Base-by-base conservation (phyloP, 1,140 invertebrate genomes). In the Berghia stephanieae region DNA sequence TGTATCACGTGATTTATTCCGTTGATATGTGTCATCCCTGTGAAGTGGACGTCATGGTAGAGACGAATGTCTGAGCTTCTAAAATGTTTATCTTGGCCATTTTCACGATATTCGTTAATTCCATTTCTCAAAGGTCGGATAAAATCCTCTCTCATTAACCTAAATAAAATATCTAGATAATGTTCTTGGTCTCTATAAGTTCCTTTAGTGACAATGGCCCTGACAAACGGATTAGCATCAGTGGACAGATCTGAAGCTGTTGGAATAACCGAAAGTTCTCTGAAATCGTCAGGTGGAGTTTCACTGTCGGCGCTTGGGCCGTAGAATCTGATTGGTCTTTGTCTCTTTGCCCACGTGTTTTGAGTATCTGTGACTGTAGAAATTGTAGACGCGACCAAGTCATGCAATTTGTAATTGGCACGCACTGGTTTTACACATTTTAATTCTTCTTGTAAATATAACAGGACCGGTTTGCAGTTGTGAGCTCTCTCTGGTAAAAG, bases 121-220 rank as follows among this genome's bases (percentile, higher is more conserved):
- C 89, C 90, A 8, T 86, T 75, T 70, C 89, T 70, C 13, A 91
- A 68, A 21, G 90, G 88, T 18, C 80, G 78, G 69, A 90, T 73
- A 73, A 89, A 90, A 81, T 96, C 95, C 89, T 96, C 94, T 10
- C 93, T 86, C 38, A 96, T 85, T 2, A 95, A 87, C 21, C 93
- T 88, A 83, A 94, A 94, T 80, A 96, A 95, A 0, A 93, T 91
- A 83, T 95, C 93, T 13, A 96, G 86, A 84, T 96, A 96, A 81
- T 94, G 92, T 34, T 93, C 90, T 0, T 92, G 89, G 84, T 91
- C 72, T n/a, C 43, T 42, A 70, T 74, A 80, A 4, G 52, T 42
- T 34, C 79, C 79, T 42, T 68, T 70, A 18, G 18, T 38, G 52
- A 72, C 70, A 40, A 67, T 76, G 27, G 43, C 34, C n/a, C 75